These are phyloP conservation scores for Chiloscyllium plagiosum DNA, from an alignment of 2,113 vertebrate genomes.

Conservation along the genomic window DNA sequence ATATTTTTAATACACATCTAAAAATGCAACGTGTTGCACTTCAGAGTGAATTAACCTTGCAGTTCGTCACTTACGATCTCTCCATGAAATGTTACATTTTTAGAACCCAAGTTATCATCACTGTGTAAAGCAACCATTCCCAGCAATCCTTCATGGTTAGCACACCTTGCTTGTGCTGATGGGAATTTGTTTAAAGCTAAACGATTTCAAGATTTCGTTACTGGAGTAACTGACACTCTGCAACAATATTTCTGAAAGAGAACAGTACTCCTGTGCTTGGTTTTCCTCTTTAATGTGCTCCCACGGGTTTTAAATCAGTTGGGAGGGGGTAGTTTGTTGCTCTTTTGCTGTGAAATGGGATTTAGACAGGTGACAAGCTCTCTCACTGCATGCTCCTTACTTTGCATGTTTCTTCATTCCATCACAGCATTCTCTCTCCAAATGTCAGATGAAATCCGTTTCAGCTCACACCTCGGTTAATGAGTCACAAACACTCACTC, in stretches of 20 bases:
- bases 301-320: neutral
- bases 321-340: conserved; percentile 15
- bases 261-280: neutral
- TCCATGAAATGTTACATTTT: neutral
- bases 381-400: conserved; percentile 7
- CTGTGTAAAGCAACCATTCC: neutral
- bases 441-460: conserved; percentile 70
- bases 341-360: conserved; percentile 42
- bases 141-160: neutral
- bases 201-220: neutral
- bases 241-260: conserved; percentile 31
- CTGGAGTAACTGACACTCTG: neutral
- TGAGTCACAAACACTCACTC: conserved; percentile 83
- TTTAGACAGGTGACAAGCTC: conserved; percentile 38
- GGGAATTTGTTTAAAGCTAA: neutral
- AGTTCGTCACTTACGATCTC: neutral
- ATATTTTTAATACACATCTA: neutral
- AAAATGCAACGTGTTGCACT: neutral
- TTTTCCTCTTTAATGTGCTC: neutral
- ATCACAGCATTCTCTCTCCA: conserved; percentile 51
- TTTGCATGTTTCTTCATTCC: conserved; percentile 43
- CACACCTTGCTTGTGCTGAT: neutral
- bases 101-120: neutral
- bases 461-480: conserved; percentile 61
- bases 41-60: neutral